phyloP scores from a whole-genome alignment of 2,113 vertebrate species.

The Myotis lucifugus region DNA sequence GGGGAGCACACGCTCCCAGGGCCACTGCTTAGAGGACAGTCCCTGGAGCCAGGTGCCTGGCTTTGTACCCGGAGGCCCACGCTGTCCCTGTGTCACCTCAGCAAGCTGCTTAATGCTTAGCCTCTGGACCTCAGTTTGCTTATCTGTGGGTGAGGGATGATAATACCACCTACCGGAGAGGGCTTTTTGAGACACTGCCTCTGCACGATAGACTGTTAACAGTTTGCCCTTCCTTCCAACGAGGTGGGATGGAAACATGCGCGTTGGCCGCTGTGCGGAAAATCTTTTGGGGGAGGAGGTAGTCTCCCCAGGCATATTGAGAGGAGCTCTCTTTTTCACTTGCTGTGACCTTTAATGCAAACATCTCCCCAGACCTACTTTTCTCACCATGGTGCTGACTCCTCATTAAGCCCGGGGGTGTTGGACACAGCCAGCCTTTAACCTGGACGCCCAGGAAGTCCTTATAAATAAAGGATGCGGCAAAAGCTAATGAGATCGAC shows the following conservation, averaged over 20 bases:
- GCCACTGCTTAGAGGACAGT: not conserved
- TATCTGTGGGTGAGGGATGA: not conserved
- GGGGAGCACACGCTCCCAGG: not conserved
- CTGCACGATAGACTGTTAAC: fast-evolving
- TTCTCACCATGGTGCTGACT: not conserved
- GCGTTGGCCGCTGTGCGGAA: not conserved
- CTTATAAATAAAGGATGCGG: constrained; percentile 36
- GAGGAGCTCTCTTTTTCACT: not conserved
- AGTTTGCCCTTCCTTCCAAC: not conserved
- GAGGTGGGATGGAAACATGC: not conserved
- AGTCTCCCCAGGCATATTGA: not conserved
- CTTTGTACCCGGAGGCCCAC: not conserved
- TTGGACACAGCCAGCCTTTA: constrained; percentile 1
- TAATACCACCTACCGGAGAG: fast-evolving
- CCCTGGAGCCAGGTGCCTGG: not conserved
- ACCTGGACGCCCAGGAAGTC: constrained; percentile 20
- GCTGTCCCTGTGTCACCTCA: not conserved
- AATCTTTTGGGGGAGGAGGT: not conserved
- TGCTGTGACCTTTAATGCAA: not conserved
- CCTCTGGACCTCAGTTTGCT: not conserved
- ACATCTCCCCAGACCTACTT: not conserved
- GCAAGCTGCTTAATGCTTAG: not conserved
- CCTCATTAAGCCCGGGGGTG: not conserved
- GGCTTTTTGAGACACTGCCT: not conserved
- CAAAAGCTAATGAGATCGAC: constrained; percentile 33